These are phyloP conservation scores for Phortica okadai DNA, from an alignment of 2,888 invertebrate genomes.

Conservation along the genomic window DNA sequence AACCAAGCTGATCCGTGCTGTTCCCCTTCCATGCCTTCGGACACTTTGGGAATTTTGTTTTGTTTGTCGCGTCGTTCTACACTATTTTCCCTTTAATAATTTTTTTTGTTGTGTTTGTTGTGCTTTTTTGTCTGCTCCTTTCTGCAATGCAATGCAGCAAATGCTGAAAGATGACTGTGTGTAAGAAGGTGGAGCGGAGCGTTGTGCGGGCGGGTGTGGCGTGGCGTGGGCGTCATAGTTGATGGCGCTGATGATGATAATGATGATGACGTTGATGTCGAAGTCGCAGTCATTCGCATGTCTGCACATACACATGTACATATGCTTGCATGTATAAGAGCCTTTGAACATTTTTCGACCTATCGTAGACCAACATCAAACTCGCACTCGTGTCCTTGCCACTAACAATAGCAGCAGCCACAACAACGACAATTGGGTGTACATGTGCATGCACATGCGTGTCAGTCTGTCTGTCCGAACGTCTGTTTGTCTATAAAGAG, in stretches of 20 bases:
- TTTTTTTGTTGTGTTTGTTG: constrained; percentile 42
- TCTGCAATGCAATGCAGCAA: constrained; percentile 14
- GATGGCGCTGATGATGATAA: constrained; percentile 18
- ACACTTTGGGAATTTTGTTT: background rate
- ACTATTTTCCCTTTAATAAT: no score
- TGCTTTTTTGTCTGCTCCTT: constrained; percentile 37
- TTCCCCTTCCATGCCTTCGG: background rate
- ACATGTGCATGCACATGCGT: constrained; percentile 20
- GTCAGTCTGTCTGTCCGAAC: background rate
- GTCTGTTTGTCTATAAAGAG: background rate
- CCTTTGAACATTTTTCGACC: constrained; percentile 60
- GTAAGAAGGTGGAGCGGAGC: background rate
- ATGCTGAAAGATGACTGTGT: background rate
- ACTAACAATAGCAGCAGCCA: background rate
- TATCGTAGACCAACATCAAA: constrained; percentile 63
- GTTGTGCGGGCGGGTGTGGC: background rate
- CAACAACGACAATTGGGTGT: constrained; percentile 4
- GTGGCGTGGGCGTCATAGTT: background rate
- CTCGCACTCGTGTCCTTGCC: constrained; percentile 27
- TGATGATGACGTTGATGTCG: background rate
- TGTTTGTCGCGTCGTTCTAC: background rate
- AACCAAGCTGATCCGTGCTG: no score
- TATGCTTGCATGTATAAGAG: constrained; percentile 39
- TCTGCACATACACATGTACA: background rate
- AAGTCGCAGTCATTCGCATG: background rate